phyloP scores from a whole-genome alignment of 2,797 vertebrate genomes.

The Melanotaenia boesemani region DNA sequence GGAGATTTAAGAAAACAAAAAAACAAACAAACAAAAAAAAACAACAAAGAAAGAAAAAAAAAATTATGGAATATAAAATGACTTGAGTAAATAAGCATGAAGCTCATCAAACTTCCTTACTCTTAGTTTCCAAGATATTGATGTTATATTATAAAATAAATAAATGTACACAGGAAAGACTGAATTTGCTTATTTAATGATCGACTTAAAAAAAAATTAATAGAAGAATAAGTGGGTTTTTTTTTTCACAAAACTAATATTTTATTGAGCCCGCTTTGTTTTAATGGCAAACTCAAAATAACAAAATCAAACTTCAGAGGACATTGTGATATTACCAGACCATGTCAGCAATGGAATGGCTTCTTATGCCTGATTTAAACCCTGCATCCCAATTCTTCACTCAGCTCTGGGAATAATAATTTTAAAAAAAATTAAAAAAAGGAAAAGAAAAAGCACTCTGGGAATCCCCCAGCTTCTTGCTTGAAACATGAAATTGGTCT shows the following conservation, averaged over 20 bases:
- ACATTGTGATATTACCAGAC: slow-evolving; percentile 52
- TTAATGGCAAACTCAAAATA: slow-evolving; percentile 18
- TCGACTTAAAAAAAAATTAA: slow-evolving; percentile 22
- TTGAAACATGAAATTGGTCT: slow-evolving; percentile 22
- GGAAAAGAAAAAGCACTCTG: slow-evolving; percentile 9
- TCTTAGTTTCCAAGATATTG: slow-evolving; percentile 31
- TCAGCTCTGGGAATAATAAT: slow-evolving; percentile 1
- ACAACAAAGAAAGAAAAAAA: no score
- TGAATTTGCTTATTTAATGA: slow-evolving; percentile 33
- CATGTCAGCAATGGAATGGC: slow-evolving; percentile 69
- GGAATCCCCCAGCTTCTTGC: slow-evolving; percentile 48
- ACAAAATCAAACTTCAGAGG: slow-evolving; percentile 9
- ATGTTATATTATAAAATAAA: slow-evolving; percentile 51
- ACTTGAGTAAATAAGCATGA: slow-evolving; percentile 16
- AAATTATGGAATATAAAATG: slow-evolving; percentile 5
- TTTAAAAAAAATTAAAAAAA: background rate
- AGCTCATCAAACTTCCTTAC: slow-evolving; percentile 23
- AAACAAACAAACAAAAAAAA: background rate
- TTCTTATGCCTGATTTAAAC: slow-evolving; percentile 52
- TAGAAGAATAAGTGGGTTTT: slow-evolving; percentile 5
- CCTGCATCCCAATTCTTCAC: slow-evolving; percentile 49
- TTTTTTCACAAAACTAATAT: slow-evolving; percentile 10
- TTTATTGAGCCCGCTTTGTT: slow-evolving; percentile 18
- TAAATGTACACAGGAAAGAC: slow-evolving; percentile 56
- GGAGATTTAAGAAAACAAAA: slow-evolving; percentile 16